Evolutionary conservation across 2,113 vertebrate species (phyloP), one percentile per base, ranked within the genome.

Genomic region (Carassius gibelio): DNA sequence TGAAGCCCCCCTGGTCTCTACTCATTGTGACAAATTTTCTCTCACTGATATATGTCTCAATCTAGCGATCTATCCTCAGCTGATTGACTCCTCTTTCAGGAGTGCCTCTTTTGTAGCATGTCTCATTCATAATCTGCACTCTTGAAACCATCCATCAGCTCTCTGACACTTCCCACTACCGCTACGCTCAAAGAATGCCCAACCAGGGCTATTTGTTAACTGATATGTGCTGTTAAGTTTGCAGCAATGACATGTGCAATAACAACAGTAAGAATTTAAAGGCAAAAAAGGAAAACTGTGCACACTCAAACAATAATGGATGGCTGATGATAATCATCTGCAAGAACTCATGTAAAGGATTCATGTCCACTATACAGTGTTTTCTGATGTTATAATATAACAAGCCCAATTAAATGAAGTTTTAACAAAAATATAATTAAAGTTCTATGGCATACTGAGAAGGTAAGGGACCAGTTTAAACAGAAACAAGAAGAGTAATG

Each of bases 101-200:
- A 48, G n/a, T 42, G 42, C 45, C 42, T 68, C 42, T n/a, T 69
- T 52, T 69, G 23, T n/a, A 52, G 15, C 62, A 8, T 45, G 64
- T 38, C 78, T 64, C 14, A 68, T 81, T 68, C 79, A 68, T 52
- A 81, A 68, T 68, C 26, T 26, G 17, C 79, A 34, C 62, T 69
- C 45, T 36, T n/a, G 2, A 68, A 81, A 30, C 61, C 79, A 69
- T 81, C 79, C 30, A 68, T 69, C 62, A 69, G 69, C 45, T 81
- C 62, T 52, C 19, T 81, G 26, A 81, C 80, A 69, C 23, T 52
- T 81, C 23, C 30, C 62, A 81, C 45, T 69, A 48, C 61, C 42
- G 50, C 15, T 19, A 17, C 34, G 3, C 52, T 75, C 34, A 19
- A 30, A 81, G 23, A 21, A 66, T 81, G 61, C 17, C 78, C 26